Evolutionary conservation across 2,797 vertebrate species (phyloP), one percentile per base, ranked within the genome.

Genomic region (Moxostoma hubbsi): DNA sequence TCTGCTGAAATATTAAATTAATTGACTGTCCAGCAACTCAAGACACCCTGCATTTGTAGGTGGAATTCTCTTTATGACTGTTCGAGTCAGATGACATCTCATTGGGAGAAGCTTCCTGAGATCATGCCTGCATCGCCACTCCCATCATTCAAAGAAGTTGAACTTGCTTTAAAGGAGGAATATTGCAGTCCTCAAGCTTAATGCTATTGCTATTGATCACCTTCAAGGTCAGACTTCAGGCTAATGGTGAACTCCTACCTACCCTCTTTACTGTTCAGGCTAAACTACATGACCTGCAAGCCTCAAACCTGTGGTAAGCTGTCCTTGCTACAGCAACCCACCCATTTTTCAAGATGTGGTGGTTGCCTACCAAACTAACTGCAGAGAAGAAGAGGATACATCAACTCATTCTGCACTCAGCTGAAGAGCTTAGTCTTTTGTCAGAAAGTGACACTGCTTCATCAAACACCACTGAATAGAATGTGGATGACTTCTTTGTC

Each of bases 331-430:
- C 12, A 16, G 50, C 43, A 10, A 76, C 62, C 4, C 74, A 76
- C 36, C 77, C 36, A 64, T 73, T 49, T 18, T 80, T 80, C 69
- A 80, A 80, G 16, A 76, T 76, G 62, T 1, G 74, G 4, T 76
- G 74, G 74, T 43, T 79, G n/a, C 68, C 68, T 16, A 61, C 50
- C 45, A n/a, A 9, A 65, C n/a, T 73, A 45, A n/a, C 59, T 45
- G 18, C 16, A n/a, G 62, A 66, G 36, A 80, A 64, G 47, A 57
- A 54, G 18, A 45, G 36, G 51, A 74, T 74, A 47, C 71, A 80
- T 9, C 45, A 80, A 11, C 71, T 66, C 45, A 71, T 79, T 12
- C 76, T 73, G 16, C 59, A 71, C 47, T 63, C 69, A 64, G 77
- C 58, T 73, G 69, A 72, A 79, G 78, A 68, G 15, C 70, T 68